phyloP scores from a whole-genome alignment of 2,888 invertebrate species.

The Gymnosoma rotundatum region DNA sequence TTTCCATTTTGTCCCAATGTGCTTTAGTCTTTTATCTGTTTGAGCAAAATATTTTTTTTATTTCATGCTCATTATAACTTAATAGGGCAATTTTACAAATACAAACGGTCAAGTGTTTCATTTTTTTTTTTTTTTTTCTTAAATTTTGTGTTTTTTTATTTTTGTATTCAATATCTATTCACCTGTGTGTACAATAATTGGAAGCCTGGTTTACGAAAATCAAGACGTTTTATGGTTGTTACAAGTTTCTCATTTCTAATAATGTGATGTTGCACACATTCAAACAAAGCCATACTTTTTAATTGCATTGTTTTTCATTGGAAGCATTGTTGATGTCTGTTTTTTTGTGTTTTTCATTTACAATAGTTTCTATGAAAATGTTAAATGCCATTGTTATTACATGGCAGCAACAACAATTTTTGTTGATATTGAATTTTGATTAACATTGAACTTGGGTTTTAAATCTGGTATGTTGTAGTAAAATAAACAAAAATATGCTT shows the following conservation, averaged over 20 bases:
- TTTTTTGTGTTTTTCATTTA: not conserved
- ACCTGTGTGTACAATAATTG: not conserved
- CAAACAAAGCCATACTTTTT: not conserved
- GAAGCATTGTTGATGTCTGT: not conserved
- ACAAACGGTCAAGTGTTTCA: constrained; percentile 46
- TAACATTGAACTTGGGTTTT: constrained; percentile 63
- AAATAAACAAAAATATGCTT: constrained; percentile 36
- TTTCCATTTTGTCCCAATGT: too few relatives aligned
- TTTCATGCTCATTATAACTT: constrained; percentile 65
- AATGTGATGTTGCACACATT: constrained; percentile 30
- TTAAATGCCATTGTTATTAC: constrained; percentile 65
- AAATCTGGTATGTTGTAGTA: not conserved
- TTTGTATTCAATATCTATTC: constrained; percentile 4
- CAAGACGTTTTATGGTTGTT: constrained; percentile 46
- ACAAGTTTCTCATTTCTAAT: constrained; percentile 58
- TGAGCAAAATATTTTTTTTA: constrained; percentile 42
- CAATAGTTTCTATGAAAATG: constrained; percentile 44
- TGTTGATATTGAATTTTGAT: constrained; percentile 63
- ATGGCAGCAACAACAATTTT: constrained; percentile 35
- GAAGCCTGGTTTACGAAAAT: constrained; percentile 17
- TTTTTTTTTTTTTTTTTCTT: constrained; percentile 13
- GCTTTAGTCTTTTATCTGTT: not conserved
- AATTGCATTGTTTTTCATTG: constrained; percentile 45
- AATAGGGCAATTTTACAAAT: constrained; percentile 55
- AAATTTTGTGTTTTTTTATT: constrained; percentile 52